Evolutionary conservation across 1,140 invertebrate genomes (phyloP), one percentile per base, ranked within the genome.

Genomic region (Asobara japonica): DNA sequence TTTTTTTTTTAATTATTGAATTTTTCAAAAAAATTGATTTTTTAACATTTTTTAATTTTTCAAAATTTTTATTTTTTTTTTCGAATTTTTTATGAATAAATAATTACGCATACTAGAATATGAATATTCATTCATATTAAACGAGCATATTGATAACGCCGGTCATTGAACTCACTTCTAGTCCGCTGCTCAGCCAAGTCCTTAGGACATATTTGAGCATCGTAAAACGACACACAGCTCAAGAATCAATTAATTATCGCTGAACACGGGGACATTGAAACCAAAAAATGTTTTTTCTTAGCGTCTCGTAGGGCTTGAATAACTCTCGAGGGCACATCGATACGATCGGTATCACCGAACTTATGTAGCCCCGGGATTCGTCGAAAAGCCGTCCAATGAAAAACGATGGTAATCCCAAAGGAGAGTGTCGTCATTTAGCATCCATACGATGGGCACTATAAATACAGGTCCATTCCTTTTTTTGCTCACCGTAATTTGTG

Each of bases 351-450:
- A 56, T 56, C 51, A 56, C 51, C 51, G 13, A 56, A 56, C 51
- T 25, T 27, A 56, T 56, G 25, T 20, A 56, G 51, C 22, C 51
- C 41, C 22, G 51, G 51, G 51, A 56, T 56, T 56, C 51, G 51
- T 56, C 51, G 51, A 56, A 56, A 56, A 56, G 5, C 5, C 51
- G 51, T 56, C 51, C 51, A 56, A 56, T 56, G 51, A 56, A 56
- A 56, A 56, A 56, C 22, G 51, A 56, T 56, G 51, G 51, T 56
- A 56, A 56, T 56, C 51, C 51, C 22, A 7, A 18, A 25, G 25
- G 7, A 56, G 18, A 56, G 51, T 56, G 51, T 56, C 10, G 51
- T 56, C 51, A 56, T 56, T 56, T 25, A 56, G 25, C 51, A 25
- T 56, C 3, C 20, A 25, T 5, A 18, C 25, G 51, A 56, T 56